Evolutionary conservation across 2,888 invertebrate genomes (phyloP).

Genomic region (Scaptomyza parva): DNA sequence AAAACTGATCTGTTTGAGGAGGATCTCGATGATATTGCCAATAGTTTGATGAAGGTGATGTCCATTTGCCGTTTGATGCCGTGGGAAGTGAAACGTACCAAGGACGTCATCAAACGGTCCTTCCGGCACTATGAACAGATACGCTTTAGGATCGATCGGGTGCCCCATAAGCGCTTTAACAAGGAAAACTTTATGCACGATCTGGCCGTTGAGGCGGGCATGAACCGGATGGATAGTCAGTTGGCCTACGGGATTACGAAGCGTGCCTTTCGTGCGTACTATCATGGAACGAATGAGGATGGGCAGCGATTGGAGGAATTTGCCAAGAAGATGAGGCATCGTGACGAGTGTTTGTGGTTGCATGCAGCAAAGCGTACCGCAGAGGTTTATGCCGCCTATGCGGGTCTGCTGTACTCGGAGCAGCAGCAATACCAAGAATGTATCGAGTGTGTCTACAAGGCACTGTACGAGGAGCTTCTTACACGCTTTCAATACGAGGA

Average conservation of each 20-base stretch:
- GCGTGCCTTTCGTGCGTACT: constrained; percentile 81
- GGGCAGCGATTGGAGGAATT: constrained; percentile 50
- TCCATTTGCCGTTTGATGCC: constrained; percentile 75
- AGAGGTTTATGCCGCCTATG: constrained; percentile 66
- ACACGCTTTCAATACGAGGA: constrained; percentile 50
- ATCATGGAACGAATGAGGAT: constrained; percentile 66
- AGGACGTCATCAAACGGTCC: constrained; percentile 52
- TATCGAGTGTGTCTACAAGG: constrained; percentile 71
- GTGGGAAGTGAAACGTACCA: constrained; percentile 60
- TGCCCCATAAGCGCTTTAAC: constrained; percentile 65
- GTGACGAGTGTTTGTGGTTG: constrained; percentile 75
- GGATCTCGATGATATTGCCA: constrained; percentile 60
- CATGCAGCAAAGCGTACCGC: constrained; percentile 79
- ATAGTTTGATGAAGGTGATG: constrained; percentile 65
- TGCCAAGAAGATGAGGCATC: constrained; percentile 49
- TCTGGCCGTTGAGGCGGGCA: constrained; percentile 67
- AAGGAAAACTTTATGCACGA: constrained; percentile 77
- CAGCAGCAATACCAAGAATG: constrained; percentile 60
- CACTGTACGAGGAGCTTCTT: constrained; percentile 56
- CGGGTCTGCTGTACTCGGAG: constrained; percentile 70
- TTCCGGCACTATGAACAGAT: constrained; percentile 77
- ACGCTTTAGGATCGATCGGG: constrained; percentile 61
- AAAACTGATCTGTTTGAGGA: constrained; percentile 5
- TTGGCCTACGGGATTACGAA: constrained; percentile 79
- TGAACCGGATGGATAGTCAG: constrained; percentile 78